These are phyloP conservation scores for Gallinago nigripennis DNA, from an alignment of 2,797 vertebrate species.

Conservation along the genomic window DNA sequence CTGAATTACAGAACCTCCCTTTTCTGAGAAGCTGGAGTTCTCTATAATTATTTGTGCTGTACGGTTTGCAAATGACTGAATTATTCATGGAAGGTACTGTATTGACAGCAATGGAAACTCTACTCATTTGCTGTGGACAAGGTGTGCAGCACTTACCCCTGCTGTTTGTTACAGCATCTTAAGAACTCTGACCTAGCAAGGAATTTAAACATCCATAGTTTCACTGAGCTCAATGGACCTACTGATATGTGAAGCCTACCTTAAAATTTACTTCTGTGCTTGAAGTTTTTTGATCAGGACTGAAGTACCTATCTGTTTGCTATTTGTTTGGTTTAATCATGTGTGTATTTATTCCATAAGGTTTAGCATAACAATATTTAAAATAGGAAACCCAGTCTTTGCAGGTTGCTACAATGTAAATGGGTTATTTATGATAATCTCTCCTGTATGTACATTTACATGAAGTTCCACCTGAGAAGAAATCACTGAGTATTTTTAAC, in stretches of 20 bases:
- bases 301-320: background rate
- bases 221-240: background rate
- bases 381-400: background rate
- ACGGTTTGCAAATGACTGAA: background rate
- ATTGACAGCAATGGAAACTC: background rate
- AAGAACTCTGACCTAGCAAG: background rate
- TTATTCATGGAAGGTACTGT: conserved; percentile 8
- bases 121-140: background rate
- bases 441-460: background rate
- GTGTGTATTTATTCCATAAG: background rate
- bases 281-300: background rate
- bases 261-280: background rate
- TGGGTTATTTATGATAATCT: background rate
- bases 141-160: background rate
- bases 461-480: background rate
- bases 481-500: conserved; percentile 2
- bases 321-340: background rate
- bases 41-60: conserved; percentile 29
- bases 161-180: background rate
- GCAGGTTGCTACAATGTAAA: background rate
- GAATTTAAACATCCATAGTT: background rate
- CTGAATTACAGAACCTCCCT: conserved; percentile 26
- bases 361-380: background rate
- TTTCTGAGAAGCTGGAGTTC: background rate
- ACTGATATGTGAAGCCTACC: background rate